These are phyloP conservation scores for Nycticebus coucang DNA, from an alignment of 2,113 vertebrate species.

Conservation along the genomic window DNA sequence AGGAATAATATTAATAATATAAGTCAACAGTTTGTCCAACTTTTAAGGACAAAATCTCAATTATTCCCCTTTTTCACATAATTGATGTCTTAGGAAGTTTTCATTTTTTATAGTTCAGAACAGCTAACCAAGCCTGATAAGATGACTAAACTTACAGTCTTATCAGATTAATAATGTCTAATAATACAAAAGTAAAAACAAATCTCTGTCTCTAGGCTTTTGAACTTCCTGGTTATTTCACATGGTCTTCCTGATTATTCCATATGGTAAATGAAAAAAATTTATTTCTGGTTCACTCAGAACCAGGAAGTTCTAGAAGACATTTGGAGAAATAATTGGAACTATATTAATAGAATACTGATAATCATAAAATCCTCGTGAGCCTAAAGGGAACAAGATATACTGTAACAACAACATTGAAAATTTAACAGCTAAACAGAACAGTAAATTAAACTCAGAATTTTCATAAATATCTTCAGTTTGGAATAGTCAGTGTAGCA, in stretches of 20 bases:
- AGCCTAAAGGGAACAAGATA: not conserved
- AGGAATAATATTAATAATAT: not conserved
- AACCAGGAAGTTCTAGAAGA: constrained; percentile 25
- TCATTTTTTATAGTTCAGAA: constrained; percentile 7
- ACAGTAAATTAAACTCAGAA: constrained; percentile 11
- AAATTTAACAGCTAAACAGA: constrained; percentile 37
- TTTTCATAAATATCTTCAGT: not conserved
- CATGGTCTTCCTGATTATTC: not conserved
- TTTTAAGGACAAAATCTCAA: constrained; percentile 20
- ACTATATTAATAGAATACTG: not conserved
- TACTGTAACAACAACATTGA: not conserved
- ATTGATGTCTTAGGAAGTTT: constrained; percentile 8
- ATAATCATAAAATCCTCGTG: not conserved
- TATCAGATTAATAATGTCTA: constrained; percentile 26
- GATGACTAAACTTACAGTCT: constrained; percentile 23
- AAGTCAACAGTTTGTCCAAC: constrained; percentile 27
- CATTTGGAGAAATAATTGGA: not conserved
- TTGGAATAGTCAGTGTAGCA: constrained; percentile 7
- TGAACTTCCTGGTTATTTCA: constrained; percentile 15
- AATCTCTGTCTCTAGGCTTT: not conserved
- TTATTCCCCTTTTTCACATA: not conserved
- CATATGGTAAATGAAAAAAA: constrained; percentile 1
- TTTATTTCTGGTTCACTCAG: constrained; percentile 46
- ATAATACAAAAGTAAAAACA: constrained; percentile 50
- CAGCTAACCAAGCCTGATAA: not conserved